Evolutionary conservation across 2,888 invertebrate species (phyloP), one percentile per base, ranked within the genome.

Genomic region (Macrosiphum euphorbiae): DNA sequence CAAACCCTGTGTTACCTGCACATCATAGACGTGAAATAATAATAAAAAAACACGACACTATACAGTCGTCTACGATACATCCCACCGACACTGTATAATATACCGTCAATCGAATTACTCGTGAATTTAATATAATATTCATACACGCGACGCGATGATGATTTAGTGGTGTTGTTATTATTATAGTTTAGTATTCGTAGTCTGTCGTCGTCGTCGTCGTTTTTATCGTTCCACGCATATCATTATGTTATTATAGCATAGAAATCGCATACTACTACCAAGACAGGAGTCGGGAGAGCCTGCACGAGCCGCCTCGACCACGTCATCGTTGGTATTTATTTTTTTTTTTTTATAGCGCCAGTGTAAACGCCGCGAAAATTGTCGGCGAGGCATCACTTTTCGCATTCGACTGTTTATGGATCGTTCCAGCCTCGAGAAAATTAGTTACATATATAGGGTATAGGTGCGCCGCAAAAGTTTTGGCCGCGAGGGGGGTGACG

Each of bases 1-100:
- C 91, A 87, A 87, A 92, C 26, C 92, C 88, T 78, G 41, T 92
- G 26, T 26, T 58, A 55, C 55, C 24, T n/a, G n/a, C 24, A 35
- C 35, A 24, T 35, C 35, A 78, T 88, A 67, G 67, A 52, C 67
- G 11, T 88, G 20, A 88, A 52, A 87, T 87, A 88, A 92, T 61
- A 58, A 91, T 47, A 50, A 50, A 61, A 47, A 61, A 47, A 58
- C 26, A 26, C 28, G 11, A 11, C 44, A 44, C 47, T 3, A 16
- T 47, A 67, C 61, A n/a, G 35, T 88, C 67, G 88, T 35, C 35
- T 35, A 35, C n/a, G n/a, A n/a, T 67, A 67, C 4, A 67, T 20
- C 4, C 78, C 78, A 7, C 55, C 20, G 78, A 20, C 78, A 20
- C 16, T 35, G 35, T 20, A 58, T 5, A 44, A 44, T 47, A 47